These are phyloP conservation scores for Bryconaethiops microstoma DNA, from an alignment of 2,797 vertebrate genomes.

Conservation along the genomic window DNA sequence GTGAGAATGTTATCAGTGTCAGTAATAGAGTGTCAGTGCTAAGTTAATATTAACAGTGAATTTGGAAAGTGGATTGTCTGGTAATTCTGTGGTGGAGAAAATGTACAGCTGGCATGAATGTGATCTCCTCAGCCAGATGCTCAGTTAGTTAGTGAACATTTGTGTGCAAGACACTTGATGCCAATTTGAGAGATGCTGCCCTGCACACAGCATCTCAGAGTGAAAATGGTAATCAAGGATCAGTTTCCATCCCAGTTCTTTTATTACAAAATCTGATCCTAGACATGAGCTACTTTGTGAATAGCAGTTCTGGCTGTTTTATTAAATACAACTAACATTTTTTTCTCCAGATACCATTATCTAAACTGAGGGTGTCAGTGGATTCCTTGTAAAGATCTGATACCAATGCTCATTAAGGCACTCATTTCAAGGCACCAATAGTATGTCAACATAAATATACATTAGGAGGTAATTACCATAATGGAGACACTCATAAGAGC, in stretches of 20 bases:
- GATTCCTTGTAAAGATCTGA: no score
- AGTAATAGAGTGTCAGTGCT: background rate
- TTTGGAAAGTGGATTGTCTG: background rate
- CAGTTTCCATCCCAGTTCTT: background rate
- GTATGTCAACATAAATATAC: no score
- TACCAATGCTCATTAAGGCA: no score
- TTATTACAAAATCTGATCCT: background rate
- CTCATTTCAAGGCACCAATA: no score
- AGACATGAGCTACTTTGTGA: background rate
- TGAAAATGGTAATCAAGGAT: background rate
- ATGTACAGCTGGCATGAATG: background rate
- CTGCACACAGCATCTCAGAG: background rate
- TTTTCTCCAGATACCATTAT: no score
- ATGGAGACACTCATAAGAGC: no score
- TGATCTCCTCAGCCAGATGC: conserved; percentile 7
- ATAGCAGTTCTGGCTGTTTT: no score
- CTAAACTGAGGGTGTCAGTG: no score
- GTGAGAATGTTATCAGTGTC: background rate
- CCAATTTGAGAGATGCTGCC: background rate
- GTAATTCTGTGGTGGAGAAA: background rate
- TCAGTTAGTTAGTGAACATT: conserved; percentile 2
- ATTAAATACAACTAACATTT: no score
- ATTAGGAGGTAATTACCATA: no score
- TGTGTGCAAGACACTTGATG: background rate
- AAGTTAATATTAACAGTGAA: background rate